Conservation (phyloP, 2,113 vertebrate genomes). For the Phodopus roborovskii region DNA sequence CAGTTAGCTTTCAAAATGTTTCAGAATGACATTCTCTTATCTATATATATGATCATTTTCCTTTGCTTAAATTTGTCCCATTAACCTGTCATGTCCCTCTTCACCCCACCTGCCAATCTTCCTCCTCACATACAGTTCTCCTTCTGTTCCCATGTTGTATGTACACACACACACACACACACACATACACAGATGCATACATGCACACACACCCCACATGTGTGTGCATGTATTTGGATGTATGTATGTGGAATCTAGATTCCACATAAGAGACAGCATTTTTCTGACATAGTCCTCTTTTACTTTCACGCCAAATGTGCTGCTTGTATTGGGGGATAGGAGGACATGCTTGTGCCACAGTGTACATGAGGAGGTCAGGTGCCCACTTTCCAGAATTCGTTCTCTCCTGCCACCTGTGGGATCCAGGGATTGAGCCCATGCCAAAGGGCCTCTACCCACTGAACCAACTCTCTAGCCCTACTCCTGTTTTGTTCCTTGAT, state of each 20-base stretch:
- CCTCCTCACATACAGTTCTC: background rate
- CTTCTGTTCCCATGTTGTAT: background rate
- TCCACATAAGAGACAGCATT: background rate
- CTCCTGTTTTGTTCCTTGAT: background rate
- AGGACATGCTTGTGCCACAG: too few relatives aligned
- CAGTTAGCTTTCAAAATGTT: background rate
- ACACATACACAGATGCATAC: background rate
- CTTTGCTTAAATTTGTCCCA: background rate
- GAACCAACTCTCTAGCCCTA: too few relatives aligned
- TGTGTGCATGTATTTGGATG: too few relatives aligned
- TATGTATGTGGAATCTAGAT: background rate
- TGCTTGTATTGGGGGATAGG: background rate
- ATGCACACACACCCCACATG: too few relatives aligned
- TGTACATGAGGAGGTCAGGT: background rate
- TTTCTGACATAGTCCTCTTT: background rate
- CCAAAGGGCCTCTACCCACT: too few relatives aligned
- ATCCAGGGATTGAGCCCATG: background rate
- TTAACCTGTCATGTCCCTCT: background rate
- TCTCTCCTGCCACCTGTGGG: background rate
- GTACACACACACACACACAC: background rate
- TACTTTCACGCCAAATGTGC: background rate
- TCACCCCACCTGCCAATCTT: background rate
- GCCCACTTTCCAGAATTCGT: background rate
- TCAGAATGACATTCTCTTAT: background rate
- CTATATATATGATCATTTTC: background rate